A percentile compares a stretch with the other conserved stretches of the same genome.
Evolutionary conservation across 2,113 vertebrate genomes (phyloP).

Genomic region (Lepidothrix coronata): DNA sequence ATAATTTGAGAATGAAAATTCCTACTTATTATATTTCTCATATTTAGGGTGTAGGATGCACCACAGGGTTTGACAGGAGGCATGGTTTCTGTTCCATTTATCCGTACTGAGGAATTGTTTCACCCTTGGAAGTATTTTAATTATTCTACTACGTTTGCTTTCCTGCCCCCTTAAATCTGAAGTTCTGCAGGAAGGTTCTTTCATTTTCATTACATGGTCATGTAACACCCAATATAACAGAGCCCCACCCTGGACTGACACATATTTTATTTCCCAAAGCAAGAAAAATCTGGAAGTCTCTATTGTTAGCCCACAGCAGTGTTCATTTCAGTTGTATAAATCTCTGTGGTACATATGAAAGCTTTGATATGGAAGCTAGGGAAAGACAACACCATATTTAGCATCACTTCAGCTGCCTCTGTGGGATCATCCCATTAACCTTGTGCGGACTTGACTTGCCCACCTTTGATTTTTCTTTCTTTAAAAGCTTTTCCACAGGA

Average conservation of each 20-base stretch:
- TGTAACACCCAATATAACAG: neutral
- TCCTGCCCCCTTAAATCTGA: neutral
- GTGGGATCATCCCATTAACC: neutral
- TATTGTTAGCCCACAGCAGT: neutral
- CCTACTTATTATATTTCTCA: neutral
- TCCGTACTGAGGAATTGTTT: neutral
- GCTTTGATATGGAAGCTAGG: neutral
- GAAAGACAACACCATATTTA: neutral
- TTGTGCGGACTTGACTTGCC: neutral
- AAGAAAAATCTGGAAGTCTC: neutral
- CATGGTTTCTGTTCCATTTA: neutral
- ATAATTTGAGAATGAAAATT: neutral
- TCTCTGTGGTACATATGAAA: neutral
- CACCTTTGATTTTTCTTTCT: neutral
- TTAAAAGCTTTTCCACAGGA: neutral
- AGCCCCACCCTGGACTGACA: neutral
- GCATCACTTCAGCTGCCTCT: neutral
- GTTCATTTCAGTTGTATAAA: neutral
- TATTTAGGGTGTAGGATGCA: neutral
- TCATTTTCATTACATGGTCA: neutral
- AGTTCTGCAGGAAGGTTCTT: neutral
- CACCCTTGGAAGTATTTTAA: neutral
- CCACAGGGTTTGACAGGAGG: neutral
- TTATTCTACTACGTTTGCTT: neutral
- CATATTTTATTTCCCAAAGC: neutral